These are phyloP conservation scores for Drosophila fulvimacula DNA, from an alignment of 2,888 invertebrate genomes.

Conservation along the genomic window DNA sequence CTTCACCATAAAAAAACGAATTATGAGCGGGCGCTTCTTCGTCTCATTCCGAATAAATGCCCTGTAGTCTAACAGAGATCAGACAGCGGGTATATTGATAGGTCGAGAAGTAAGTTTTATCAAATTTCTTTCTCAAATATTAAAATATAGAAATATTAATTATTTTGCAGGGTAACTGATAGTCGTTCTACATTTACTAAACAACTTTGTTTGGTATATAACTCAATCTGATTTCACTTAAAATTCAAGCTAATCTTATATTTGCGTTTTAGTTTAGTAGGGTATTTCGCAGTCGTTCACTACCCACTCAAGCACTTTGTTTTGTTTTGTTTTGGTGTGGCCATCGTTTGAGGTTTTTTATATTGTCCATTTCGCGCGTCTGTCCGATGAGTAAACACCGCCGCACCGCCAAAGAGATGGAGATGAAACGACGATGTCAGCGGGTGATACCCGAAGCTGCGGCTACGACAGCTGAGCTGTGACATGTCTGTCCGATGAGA, in stretches of 20 bases:
- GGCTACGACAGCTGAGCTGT: constrained; percentile 37
- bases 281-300: constrained; percentile 15
- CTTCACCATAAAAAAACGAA: constrained; percentile 33
- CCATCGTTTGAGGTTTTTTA: constrained; percentile 55
- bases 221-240: background rate
- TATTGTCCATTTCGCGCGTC: constrained; percentile 58
- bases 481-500: constrained; percentile 32
- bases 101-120: too few species aligned
- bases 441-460: constrained; percentile 65
- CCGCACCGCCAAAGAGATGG: constrained; percentile 72
- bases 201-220: background rate
- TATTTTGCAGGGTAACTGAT: background rate
- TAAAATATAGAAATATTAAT: background rate
- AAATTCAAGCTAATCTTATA: background rate
- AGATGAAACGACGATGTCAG: constrained; percentile 69
- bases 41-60: constrained; percentile 34
- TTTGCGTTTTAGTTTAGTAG: background rate
- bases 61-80: constrained; percentile 1
- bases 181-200: background rate
- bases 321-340: constrained; percentile 58
- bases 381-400: constrained; percentile 72
- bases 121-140: too few species aligned
- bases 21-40: constrained; percentile 65
- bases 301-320: background rate
- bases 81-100: background rate